Percentiles rank a stretch among this genome's conserved stretches.
Conservation (phyloP, 2,113 vertebrate genomes). For the Hymenochirus boettgeri region DNA sequence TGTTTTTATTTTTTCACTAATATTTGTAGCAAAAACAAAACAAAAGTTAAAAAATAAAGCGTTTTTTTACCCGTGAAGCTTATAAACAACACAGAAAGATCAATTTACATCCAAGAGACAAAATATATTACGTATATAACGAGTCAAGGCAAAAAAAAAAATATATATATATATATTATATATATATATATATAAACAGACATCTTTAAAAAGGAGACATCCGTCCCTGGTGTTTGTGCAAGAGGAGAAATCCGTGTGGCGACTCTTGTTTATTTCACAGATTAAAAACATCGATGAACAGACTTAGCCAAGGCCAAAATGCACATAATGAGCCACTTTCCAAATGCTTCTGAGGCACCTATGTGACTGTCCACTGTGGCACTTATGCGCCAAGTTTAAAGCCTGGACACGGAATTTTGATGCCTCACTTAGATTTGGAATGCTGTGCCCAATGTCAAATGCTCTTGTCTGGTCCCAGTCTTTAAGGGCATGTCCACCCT, state of each 20-base stretch:
- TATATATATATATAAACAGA: background rate
- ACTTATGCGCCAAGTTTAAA: too few species aligned
- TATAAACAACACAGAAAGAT: constrained; percentile 17
- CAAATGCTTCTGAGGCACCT: too few species aligned
- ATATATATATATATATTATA: too few species aligned
- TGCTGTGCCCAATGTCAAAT: too few species aligned
- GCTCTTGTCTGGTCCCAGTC: too few species aligned
- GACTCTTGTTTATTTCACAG: constrained; percentile 1
- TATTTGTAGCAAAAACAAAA: constrained; percentile 38
- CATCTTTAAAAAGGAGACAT: background rate
- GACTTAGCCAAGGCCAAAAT: background rate
- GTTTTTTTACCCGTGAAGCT: constrained; percentile 28
- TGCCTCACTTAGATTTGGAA: too few species aligned
- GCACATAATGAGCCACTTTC: background rate
- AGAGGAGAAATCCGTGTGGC: background rate
- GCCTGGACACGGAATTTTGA: too few species aligned
- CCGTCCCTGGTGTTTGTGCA: constrained; percentile 8
- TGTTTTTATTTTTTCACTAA: constrained; percentile 24
- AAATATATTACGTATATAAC: constrained; percentile 30
- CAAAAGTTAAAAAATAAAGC: constrained; percentile 18
- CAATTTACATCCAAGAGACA: constrained; percentile 30
- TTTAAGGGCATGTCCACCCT: too few species aligned
- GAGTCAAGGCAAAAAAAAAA: constrained; percentile 12
- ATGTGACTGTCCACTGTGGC: too few species aligned
- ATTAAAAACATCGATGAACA: background rate